phyloP scores from a whole-genome alignment of 2,113 vertebrate genomes.

The Phyllostomus discolor region DNA sequence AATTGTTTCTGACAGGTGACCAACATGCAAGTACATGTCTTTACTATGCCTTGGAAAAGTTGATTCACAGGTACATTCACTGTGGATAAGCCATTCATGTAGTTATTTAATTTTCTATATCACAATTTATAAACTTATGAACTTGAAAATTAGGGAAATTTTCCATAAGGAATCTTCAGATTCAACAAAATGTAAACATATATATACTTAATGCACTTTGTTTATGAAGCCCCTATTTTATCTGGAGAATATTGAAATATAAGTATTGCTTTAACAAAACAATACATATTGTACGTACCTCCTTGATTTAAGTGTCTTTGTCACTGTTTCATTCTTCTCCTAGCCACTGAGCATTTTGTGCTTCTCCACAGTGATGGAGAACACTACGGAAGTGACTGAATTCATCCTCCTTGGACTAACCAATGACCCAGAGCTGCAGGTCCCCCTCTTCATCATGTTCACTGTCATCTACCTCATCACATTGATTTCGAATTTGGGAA shows the following conservation, averaged over 20 bases:
- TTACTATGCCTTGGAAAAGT: too few relatives aligned
- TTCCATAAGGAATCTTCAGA: background rate
- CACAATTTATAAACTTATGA: too few relatives aligned
- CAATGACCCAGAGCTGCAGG: background rate
- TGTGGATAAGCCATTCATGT: too few relatives aligned
- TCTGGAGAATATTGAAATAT: background rate
- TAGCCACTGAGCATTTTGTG: background rate
- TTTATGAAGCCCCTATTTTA: background rate
- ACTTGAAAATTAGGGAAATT: background rate
- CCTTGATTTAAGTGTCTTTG: background rate
- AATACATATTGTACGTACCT: background rate
- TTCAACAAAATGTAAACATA: background rate
- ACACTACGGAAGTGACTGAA: background rate
- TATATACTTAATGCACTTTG: too few relatives aligned
- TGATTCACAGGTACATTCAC: too few relatives aligned
- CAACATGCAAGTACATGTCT: too few relatives aligned
- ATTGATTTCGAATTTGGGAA: too few relatives aligned
- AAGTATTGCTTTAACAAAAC: background rate
- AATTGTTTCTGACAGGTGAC: too few relatives aligned
- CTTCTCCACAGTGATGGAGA: background rate
- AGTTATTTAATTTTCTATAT: too few relatives aligned
- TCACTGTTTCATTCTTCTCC: background rate
- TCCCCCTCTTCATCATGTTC: background rate
- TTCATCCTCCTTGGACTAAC: conserved; percentile 43
- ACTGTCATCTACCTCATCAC: background rate